These are phyloP conservation scores for Platysteira castanea DNA, from an alignment of 2,113 vertebrate species.

Conservation along the genomic window DNA sequence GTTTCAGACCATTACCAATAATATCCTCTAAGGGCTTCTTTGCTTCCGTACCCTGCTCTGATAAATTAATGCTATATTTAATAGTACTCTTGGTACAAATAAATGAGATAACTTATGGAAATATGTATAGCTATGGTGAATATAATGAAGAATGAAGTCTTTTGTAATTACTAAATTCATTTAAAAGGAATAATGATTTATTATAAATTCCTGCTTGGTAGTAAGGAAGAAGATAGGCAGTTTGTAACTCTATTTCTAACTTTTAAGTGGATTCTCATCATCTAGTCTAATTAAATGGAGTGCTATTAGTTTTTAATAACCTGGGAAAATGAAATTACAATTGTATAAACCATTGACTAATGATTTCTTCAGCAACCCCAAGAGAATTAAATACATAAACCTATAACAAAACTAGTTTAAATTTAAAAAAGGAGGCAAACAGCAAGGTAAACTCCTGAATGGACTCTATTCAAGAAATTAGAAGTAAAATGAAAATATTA, in stretches of 20 bases:
- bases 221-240: background rate
- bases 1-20: background rate
- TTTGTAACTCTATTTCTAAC: constrained; percentile 4
- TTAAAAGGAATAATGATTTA: constrained; percentile 5
- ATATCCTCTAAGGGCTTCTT: constrained; percentile 1
- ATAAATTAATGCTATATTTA: constrained; percentile 16
- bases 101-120: constrained; percentile 16
- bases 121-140: background rate
- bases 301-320: constrained; percentile 45
- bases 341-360: background rate
- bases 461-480: background rate
- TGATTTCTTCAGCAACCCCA: background rate
- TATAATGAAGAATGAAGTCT: constrained; percentile 5
- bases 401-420: background rate
- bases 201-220: background rate
- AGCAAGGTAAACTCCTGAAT: background rate
- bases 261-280: background rate
- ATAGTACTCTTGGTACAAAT: constrained; percentile 37
- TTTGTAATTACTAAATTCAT: constrained; percentile 10
- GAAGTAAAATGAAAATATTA: background rate
- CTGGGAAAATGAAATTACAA: constrained; percentile 12
- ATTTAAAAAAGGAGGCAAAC: background rate
- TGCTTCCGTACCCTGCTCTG: background rate
- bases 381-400: background rate
- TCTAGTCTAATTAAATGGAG: constrained; percentile 41